A percentile compares a stretch with the other conserved stretches of the same genome.
phyloP scores from a whole-genome alignment of 2,113 vertebrate genomes.

The Hystrix brachyura region DNA sequence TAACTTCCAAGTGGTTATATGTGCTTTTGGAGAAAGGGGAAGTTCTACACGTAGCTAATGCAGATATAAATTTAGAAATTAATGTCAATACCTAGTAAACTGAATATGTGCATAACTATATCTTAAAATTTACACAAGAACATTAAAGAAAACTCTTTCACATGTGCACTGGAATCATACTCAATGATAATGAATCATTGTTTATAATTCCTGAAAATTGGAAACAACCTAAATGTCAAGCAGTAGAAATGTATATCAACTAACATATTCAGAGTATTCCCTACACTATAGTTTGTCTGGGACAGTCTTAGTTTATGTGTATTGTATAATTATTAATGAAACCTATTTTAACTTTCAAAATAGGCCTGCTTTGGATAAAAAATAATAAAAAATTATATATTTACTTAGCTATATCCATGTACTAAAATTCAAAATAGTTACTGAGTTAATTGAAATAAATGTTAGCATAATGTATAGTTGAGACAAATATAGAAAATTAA shows the following conservation, averaged over 20 bases:
- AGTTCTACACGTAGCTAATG: not conserved
- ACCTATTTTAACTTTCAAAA: slow-evolving; percentile 10
- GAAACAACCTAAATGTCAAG: not conserved
- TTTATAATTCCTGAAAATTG: not conserved
- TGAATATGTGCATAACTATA: not conserved
- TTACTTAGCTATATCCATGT: not conserved
- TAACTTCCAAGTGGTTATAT: not conserved
- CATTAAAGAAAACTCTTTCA: not conserved
- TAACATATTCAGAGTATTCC: not conserved
- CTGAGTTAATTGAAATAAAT: not conserved
- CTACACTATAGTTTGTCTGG: not conserved
- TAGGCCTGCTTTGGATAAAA: not conserved
- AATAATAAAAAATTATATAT: not conserved
- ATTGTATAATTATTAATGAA: slow-evolving; percentile 5
- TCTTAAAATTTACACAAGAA: not conserved
- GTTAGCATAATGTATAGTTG: not conserved
- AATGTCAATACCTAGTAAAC: not conserved
- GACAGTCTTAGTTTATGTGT: not conserved
- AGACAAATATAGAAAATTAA: not conserved
- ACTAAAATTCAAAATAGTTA: not conserved
- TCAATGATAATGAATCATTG: not conserved
- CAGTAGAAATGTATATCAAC: not conserved
- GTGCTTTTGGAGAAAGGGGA: not conserved
- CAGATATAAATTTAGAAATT: not conserved
- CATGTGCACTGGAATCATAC: not conserved